phyloP scores from a whole-genome alignment of 2,797 vertebrate species.

The Peromyscus eremicus region DNA sequence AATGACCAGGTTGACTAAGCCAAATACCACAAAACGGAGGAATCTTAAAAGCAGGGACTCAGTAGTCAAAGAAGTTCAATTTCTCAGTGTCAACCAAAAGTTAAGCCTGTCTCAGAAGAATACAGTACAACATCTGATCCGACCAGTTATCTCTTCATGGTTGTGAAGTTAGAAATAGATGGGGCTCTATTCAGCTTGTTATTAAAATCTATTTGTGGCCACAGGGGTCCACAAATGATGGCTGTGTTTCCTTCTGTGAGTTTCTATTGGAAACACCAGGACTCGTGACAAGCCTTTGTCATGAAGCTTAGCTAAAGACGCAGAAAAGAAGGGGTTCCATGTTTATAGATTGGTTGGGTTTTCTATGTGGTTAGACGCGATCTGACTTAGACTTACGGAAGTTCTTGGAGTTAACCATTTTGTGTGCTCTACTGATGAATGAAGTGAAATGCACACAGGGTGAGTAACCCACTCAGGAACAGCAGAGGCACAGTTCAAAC shows the following conservation, averaged over 20 bases:
- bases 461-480: not conserved
- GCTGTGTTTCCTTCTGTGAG: not conserved
- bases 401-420: not conserved
- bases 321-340: not conserved
- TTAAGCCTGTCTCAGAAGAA: not conserved
- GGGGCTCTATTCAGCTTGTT: not conserved
- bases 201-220: slow-evolving; percentile 27
- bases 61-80: not conserved
- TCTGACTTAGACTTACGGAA: not conserved
- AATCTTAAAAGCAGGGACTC: not conserved
- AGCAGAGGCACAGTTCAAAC: not conserved
- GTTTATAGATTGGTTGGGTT: not conserved
- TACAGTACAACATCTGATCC: not conserved
- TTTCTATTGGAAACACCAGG: not conserved
- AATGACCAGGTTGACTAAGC: not conserved
- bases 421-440: not conserved
- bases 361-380: not conserved
- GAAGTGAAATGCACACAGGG: not conserved
- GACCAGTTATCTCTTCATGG: not conserved
- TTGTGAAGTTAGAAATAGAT: not conserved
- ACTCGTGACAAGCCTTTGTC: not conserved
- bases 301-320: not conserved
- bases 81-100: not conserved
- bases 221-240: not conserved
- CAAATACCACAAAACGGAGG: not conserved